Percentiles rank a stretch among this genome's conserved stretches.
phyloP scores from a whole-genome alignment of 2,888 invertebrate genomes.

The Stenodema calcarata region DNA sequence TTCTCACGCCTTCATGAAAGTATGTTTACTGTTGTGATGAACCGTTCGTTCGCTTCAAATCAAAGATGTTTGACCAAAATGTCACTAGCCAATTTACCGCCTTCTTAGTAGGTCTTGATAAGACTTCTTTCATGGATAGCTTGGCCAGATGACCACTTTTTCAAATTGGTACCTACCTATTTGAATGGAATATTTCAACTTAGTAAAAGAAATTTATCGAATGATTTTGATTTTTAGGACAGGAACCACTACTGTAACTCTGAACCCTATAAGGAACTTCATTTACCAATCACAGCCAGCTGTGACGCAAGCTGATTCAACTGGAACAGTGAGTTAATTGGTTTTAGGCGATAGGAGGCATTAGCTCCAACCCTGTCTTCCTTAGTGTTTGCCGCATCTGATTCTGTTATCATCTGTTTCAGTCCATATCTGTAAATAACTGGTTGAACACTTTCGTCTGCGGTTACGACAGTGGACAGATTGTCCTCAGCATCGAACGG shows the following conservation, averaged over 20 bases:
- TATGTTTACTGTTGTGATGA: too few species aligned
- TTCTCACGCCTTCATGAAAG: too few species aligned
- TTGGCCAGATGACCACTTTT: too few species aligned
- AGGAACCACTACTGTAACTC: conserved; percentile 25
- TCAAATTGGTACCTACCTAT: too few species aligned
- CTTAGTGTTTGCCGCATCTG: background rate
- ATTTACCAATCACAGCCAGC: conserved; percentile 41
- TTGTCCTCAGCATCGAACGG: conserved; percentile 59
- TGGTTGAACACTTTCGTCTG: conserved; percentile 65
- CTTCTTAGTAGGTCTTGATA: too few species aligned
- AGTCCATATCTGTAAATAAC: conserved; percentile 63
- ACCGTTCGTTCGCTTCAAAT: too few species aligned
- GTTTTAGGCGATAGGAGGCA: too few species aligned
- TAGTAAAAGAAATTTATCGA: too few species aligned
- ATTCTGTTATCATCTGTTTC: background rate
- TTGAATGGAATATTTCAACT: too few species aligned
- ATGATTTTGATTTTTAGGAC: conserved; percentile 28
- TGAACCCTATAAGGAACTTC: conserved; percentile 41
- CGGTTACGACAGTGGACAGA: conserved; percentile 65
- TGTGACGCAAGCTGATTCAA: conserved; percentile 35
- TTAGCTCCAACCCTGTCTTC: background rate
- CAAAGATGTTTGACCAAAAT: too few species aligned
- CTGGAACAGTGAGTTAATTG: conserved; percentile 36
- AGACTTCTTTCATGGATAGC: too few species aligned
- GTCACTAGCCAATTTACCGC: too few species aligned